Base-by-base conservation (phyloP, 2,113 vertebrate genomes). In the Passer montanus region DNA sequence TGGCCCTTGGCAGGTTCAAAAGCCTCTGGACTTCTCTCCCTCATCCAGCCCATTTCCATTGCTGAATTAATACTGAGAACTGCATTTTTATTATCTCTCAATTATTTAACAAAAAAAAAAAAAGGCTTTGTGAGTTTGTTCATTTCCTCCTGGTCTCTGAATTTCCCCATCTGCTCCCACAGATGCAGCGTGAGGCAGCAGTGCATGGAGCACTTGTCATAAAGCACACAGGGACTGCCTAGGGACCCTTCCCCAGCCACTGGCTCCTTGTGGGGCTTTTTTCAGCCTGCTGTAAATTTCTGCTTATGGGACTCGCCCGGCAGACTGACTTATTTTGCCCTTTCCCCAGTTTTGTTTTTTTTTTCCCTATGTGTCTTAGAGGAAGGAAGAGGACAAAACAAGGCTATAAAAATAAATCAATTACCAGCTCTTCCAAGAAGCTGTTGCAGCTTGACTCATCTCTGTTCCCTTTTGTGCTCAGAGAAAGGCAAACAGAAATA, bases 141-240 rank as follows among this genome's bases (percentile, higher is more conserved):
- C 2, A 4, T 28, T 76, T 52, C 74, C 17, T 33, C 35, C 47
- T 2, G 1, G 24, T 78, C 74, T 70, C 77, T 62, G 19, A 90
- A 88, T 74, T 33, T 79, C 62, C 88, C 94, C 91, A 86, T 93
- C 88, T 95, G 87, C 74, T 87, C 58, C 69, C 37, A 26, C 79
- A 96, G 91, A 77, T 84, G 82, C 11, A 69, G 82, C 49, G 60
- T 23, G 82, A 87, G 79, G 84, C 50, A 78, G 82, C 76, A 83
- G 90, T 14, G 68, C 60, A 24, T 30, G 73, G 43, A 93, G 44
- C 83, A 94, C 64, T 66, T 93, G 66, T 63, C 79, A 27, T 7
- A 41, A 89, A 68, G 28, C 7, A 1, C 8, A 5, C 69, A 55
- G 76, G 0, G 8, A 8, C 56, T 84, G 72, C 21, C 85, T 75